Evolutionary conservation across 1,140 invertebrate genomes (phyloP), one percentile per base, ranked within the genome.

Genomic region (Formica exsecta): DNA sequence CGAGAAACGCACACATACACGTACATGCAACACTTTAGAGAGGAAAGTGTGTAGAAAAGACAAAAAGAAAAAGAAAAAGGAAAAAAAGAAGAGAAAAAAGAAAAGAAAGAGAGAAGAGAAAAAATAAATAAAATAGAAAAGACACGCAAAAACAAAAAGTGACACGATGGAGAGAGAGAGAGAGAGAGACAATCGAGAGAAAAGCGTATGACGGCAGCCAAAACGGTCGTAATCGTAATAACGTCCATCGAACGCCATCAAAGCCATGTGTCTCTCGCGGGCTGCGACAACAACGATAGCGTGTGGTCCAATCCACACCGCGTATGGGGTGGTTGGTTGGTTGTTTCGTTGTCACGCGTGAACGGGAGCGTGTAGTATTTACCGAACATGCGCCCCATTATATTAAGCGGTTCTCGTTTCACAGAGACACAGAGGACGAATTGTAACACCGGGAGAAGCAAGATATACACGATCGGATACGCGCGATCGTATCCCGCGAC

Each of bases 171-270:
- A 81, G 9, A 9, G 32, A 41, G n/a, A 32, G 38, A 19, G 3
- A 66, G 8, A 41, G 59, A 36, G 32, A 36, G 51, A 71, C 25
- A 73, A 48, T 81, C 36, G 76, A 70, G 68, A 83, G 68, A 83
- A 51, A 51, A 83, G 79, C 79, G 54, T 83, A 74, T 61, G 68
- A 74, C 68, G 79, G 79, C 79, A 83, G 79, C 79, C 79, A 83
- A 83, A 83, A 83, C 79, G 79, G 68, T 73, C 68, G 68, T 83
- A 73, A 73, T 83, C 66, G 51, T 81, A 61, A 61, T 59, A 29
- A 80, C 48, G 70, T 83, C 57, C 65, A 61, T 81, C 66, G 79
- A 57, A 68, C 76, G 64, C 48, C 48, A 51, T 54, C 68, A 73
- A 48, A 83, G 79, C 54, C 68, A 73, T 36, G 19, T 81, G 79